Evolutionary conservation across 2,888 invertebrate species (phyloP).

Genomic region (Ectemnius continuus): DNA sequence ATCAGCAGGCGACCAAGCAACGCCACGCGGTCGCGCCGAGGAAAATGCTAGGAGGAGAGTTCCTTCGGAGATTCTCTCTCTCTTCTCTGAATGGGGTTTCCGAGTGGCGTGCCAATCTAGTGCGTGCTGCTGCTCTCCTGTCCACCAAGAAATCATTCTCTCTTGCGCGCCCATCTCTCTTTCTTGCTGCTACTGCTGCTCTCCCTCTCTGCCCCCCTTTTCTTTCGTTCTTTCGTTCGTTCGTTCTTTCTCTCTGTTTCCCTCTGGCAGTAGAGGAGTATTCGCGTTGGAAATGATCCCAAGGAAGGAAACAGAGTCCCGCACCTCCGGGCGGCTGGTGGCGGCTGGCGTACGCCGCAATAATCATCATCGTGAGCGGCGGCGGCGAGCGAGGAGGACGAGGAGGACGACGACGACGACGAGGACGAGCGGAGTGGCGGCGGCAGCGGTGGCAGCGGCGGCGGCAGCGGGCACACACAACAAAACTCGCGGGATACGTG

Average conservation of each 20-base stretch:
- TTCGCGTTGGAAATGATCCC: too few relatives aligned
- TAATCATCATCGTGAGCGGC: not conserved
- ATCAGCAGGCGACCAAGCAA: conserved; percentile 24
- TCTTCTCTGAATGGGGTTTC: conserved; percentile 30
- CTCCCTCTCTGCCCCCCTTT: too few relatives aligned
- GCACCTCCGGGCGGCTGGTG: too few relatives aligned
- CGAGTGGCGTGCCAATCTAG: conserved; percentile 45
- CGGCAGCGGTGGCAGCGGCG: not conserved
- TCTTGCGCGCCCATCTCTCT: conserved; percentile 49
- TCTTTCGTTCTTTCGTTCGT: too few relatives aligned
- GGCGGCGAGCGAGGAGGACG: too few relatives aligned
- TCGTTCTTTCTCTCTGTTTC: too few relatives aligned
- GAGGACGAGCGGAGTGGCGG: too few relatives aligned
- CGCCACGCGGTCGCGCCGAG: conserved; percentile 55
- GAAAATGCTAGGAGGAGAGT: conserved; percentile 49
- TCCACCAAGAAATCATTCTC: not conserved
- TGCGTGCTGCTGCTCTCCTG: conserved; percentile 58
- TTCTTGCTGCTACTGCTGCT: not conserved
- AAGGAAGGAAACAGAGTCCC: too few relatives aligned
- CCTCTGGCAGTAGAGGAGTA: too few relatives aligned
- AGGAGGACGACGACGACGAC: too few relatives aligned
- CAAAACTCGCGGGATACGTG: conserved; percentile 39
- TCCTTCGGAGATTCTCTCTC: conserved; percentile 52
- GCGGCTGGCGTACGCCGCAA: too few relatives aligned
- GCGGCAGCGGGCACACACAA: conserved; percentile 46